phyloP scores from a whole-genome alignment of 1,140 invertebrate genomes.

The Cheumatopsyche charites region DNA sequence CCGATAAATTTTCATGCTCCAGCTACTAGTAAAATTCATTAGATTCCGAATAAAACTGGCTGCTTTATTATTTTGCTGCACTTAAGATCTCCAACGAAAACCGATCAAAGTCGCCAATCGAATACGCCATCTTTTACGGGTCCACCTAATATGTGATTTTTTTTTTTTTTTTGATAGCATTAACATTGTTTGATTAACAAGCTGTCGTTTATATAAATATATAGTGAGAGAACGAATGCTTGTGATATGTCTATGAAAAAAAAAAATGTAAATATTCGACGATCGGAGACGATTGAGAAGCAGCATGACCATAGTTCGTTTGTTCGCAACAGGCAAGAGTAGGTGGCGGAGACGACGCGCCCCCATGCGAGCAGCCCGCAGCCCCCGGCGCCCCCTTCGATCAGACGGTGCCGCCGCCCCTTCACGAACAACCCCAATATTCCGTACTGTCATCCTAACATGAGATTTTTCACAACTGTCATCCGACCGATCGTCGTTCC shows the following conservation, averaged over 20 bases:
- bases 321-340: constrained; percentile 48
- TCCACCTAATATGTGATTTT: too few relatives aligned
- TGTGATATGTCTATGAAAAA: neutral
- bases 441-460: constrained; percentile 32
- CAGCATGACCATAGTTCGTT: constrained; percentile 48
- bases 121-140: too few relatives aligned
- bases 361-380: constrained; percentile 17
- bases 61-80: too few relatives aligned
- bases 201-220: constrained; percentile 43
- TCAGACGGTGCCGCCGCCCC: constrained; percentile 28
- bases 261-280: constrained; percentile 44
- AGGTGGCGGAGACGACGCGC: constrained; percentile 32
- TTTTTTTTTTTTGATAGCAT: constrained; percentile 23
- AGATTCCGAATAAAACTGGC: too few relatives aligned
- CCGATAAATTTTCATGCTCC: too few relatives aligned
- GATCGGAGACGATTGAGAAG: constrained; percentile 41
- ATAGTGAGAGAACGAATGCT: too few relatives aligned
- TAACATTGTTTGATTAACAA: constrained; percentile 46
- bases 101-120: too few relatives aligned
- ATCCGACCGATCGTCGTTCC: too few relatives aligned
- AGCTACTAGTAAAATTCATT: too few relatives aligned
- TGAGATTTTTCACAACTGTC: too few relatives aligned
- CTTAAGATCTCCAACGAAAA: too few relatives aligned
- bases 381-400: constrained; percentile 32
- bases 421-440: neutral